Base-by-base conservation (phyloP, 2,113 vertebrate species). In the Talpa occidentalis region DNA sequence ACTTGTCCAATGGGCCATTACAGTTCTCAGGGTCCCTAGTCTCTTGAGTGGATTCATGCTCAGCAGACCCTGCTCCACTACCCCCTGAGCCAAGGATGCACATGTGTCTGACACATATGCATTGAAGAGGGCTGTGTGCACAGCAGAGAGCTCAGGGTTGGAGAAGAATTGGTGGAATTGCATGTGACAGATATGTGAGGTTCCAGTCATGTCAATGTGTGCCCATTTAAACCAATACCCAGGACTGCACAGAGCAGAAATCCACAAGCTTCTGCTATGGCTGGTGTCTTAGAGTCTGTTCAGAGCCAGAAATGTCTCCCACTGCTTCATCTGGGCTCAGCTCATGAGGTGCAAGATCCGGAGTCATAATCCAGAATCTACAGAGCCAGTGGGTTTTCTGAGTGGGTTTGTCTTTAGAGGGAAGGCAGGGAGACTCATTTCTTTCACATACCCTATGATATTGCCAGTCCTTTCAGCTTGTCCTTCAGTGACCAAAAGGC, bases 71-170 rank as follows among this genome's bases (percentile, higher is more conserved):
- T 8, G 1, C 5, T 10, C 19, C 14, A 1, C 9, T 0, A 52
- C 2, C 4, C 6, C 54, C 24, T 0, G 1, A 59, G 74, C 54
- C 56, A 6, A 3, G 64, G 62, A 69, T 9, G 12, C 10, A 26
- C 22, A 0, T 10, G 15, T 2, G 0, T 12, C 17, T 66, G 37
- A n/a, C 3, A 8, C 19, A 37, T 32, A 32, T 59, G 35, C 16
- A 44, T 28, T n/a, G 30, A 2, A 42, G 70, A 42, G 35, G 26
- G 19, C 21, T 3, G 74, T 11, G 35, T 64, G n/a, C 16, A 5
- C 21, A 35, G 67, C 52, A 5, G 30, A 28, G 47, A 70, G 56
- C 72, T 28, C 17, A 16, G 52, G 24, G 35, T 40, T 54, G 4
- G 54, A 6, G 24, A 8, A n/a, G 28, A 59, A 24, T 21, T 6